Base-by-base conservation (phyloP, 2,888 invertebrate species). In the Dicycla oo region DNA sequence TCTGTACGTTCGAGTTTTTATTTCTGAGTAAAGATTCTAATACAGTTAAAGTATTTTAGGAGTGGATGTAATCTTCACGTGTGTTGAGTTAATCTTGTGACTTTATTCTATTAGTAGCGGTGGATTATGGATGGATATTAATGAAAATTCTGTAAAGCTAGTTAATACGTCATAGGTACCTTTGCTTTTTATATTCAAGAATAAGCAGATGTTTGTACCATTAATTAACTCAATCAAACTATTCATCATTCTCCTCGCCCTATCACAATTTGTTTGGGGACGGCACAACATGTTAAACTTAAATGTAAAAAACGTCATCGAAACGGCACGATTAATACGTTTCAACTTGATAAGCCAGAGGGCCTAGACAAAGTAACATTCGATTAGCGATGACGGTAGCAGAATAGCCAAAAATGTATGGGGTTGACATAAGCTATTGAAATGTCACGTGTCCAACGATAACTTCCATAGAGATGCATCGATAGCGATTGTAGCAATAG, bases 1-100 rank as follows among this genome's bases (percentile, higher is more conserved):
- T 0, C 11, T 40, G n/a, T 61, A 49, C 40, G 15, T 30, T 61
- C 7, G 1, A 51, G 60, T 69, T 53, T 70, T 75, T 73, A 68
- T 68, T 49, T 61, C 45, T 49, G 60, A 23, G 30, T 51, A 13
- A 57, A 13, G n/a, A 13, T 51, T 40, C 54, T 45, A 26, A 72
- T 56, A 72, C 30, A 64, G 49, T 34, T 30, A 8, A 49, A 58
- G 43, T 57, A 38, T 53, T 71, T 71, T 58, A 53, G 5, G 26
- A 20, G 4, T 26, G 23, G 2, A 40, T 43, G 1, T n/a, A 30
- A 1, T 26, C 34, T 43, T 57, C 11, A 47, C 1, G 18, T 26
- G 4, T 40, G 23, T 53, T 45, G 23, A 47, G 30, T 54, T 40
- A 23, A 47, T 47, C 30, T 8, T 47, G 20, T 54, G 23, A 6